Evolutionary conservation across 2,113 vertebrate species (phyloP).

Genomic region (Hippolais icterina): DNA sequence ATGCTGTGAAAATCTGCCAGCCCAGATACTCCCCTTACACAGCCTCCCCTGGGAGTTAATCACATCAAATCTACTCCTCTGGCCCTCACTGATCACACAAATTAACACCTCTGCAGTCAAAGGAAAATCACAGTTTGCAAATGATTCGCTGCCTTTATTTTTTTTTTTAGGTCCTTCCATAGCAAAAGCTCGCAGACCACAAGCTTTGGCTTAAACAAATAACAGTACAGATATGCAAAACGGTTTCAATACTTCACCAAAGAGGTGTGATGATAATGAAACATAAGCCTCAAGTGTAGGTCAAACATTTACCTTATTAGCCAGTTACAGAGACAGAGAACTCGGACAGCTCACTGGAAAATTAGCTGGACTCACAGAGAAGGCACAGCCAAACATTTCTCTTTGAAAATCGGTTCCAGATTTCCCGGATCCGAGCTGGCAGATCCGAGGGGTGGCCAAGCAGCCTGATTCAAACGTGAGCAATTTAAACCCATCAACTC

Average conservation of each 20-base stretch:
- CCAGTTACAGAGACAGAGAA: not conserved
- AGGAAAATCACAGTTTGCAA: not conserved
- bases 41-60: not conserved
- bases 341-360: not conserved
- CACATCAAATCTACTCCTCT: not conserved
- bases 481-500: not conserved
- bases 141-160: not conserved
- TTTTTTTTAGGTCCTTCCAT: not conserved
- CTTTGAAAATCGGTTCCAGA: not conserved
- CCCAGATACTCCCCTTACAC: not conserved
- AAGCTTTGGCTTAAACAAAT: not conserved
- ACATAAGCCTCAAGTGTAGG: not conserved
- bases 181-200: not conserved
- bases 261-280: not conserved
- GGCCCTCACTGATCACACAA: not conserved
- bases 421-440: not conserved
- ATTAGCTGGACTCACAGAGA: not conserved
- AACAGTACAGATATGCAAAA: not conserved
- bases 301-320: not conserved
- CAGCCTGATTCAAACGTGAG: rapidly evolving
- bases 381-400: not conserved
- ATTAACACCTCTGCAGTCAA: not conserved
- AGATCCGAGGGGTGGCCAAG: not conserved
- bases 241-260: rapidly evolving
- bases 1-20: not conserved